Base-by-base conservation (phyloP, 2,797 vertebrate genomes). In the Galagoides demidoff region DNA sequence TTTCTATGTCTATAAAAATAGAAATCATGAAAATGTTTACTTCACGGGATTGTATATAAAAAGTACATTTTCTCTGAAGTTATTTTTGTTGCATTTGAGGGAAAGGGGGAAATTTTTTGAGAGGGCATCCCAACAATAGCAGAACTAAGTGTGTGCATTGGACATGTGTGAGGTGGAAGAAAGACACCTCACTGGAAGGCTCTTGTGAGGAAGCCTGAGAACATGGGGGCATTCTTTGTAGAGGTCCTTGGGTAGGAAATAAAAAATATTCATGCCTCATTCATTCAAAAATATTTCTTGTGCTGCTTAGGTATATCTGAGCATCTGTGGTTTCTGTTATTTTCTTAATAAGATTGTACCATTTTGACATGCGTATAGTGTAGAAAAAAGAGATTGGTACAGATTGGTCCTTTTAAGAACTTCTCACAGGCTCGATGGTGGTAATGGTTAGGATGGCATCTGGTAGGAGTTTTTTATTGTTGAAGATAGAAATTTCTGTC, bases 1-100 rank as follows among this genome's bases (percentile, higher is more conserved):
- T 92, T 96, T 89, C 43, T 25, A 25, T 27, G 19, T 83, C 49
- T 92, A 37, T 71, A 71, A 59, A 92, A 74, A 63, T 43, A 94
- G 25, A 86, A 12, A 31, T 87, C 7, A n/a, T 52, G 19, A 92
- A 88, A 79, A 73, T 81, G 34, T 12, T 7, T 70, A 55, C n/a
- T 85, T 89, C 81, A 49, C 0, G 64, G 55, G 25, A 66, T 27
- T 82, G 22, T 71, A 52, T 64, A 64, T 61, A 37, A 85, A 81
- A 91, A 81, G 6, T 34, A 20, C 12, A 76, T 73, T 92, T 78
- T 55, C 19, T 52, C 29, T 74, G 22, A 86, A 61, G 64, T 68
- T 71, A 66, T 43, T 71, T 94, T 85, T 91, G 66, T 23, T 93
- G 37, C 9, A 70, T 1, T 52, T 93, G 27, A 52, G 7, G 34